These are phyloP conservation scores for Syngnathus typhle DNA, from an alignment of 2,113 vertebrate genomes.

Conservation along the genomic window DNA sequence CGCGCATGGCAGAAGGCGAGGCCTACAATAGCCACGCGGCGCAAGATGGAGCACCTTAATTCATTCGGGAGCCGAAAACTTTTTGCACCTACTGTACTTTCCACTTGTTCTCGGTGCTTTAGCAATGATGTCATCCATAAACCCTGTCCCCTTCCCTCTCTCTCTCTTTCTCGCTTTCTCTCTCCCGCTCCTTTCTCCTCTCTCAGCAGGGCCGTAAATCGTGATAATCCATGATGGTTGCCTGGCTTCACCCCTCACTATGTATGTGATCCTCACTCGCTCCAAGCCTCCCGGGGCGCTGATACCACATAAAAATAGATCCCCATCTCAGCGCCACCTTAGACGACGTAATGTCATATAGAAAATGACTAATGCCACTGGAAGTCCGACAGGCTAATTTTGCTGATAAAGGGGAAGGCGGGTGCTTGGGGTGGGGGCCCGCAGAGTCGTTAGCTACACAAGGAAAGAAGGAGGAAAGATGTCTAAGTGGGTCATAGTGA, in stretches of 20 bases:
- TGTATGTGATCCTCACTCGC: slow-evolving; percentile 63
- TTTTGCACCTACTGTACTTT: slow-evolving; percentile 44
- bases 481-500: slow-evolving; percentile 60
- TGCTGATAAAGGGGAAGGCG: slow-evolving; percentile 62
- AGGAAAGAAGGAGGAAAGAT: slow-evolving; percentile 33
- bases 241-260: slow-evolving; percentile 65
- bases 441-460: slow-evolving; percentile 43
- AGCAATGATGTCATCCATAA: slow-evolving; percentile 62
- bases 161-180: not conserved
- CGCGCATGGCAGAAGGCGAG: slow-evolving; percentile 31
- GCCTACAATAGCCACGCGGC: slow-evolving; percentile 6
- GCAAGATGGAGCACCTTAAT: slow-evolving; percentile 24
- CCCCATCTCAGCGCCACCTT: slow-evolving; percentile 62
- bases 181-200: slow-evolving; percentile 19
- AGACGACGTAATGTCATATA: slow-evolving; percentile 66
- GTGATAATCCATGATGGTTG: slow-evolving; percentile 68
- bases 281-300: slow-evolving; percentile 54
- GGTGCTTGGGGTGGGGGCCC: slow-evolving; percentile 40
- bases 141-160: slow-evolving; percentile 31
- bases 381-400: slow-evolving; percentile 60
- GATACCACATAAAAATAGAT: slow-evolving; percentile 70
- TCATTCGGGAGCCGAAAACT: slow-evolving; percentile 22
- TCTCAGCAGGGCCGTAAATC: slow-evolving; percentile 60
- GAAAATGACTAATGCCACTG: slow-evolving; percentile 68
- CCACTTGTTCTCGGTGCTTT: slow-evolving; percentile 22